Conservation (phyloP, 2,113 vertebrate genomes). For the Setophaga kirtlandii region DNA sequence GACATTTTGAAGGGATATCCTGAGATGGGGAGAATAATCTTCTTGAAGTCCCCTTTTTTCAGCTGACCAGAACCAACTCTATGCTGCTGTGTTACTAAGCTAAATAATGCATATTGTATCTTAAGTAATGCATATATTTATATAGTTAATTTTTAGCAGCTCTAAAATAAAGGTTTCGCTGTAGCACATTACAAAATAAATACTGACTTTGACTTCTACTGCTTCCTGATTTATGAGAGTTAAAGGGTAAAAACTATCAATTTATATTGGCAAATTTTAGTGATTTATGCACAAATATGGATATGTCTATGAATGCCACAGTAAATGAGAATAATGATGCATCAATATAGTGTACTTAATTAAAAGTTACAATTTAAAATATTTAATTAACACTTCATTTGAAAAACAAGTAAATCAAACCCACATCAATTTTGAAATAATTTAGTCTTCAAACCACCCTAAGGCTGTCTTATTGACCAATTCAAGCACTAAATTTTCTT, state of each 20-base stretch:
- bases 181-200: not conserved
- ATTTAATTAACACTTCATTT: slow-evolving; percentile 9
- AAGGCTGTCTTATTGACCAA: not conserved
- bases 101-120: not conserved
- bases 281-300: not conserved
- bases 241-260: not conserved
- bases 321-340: not conserved
- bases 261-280: not conserved
- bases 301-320: not conserved
- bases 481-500: not conserved
- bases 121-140: not conserved
- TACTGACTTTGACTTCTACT: not conserved
- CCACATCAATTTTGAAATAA: not conserved
- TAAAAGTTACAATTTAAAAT: not conserved
- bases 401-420: not conserved
- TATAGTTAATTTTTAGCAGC: not conserved
- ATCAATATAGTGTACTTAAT: not conserved
- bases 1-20: not conserved
- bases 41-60: not conserved
- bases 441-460: not conserved
- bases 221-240: not conserved
- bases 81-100: not conserved
- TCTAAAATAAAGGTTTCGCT: not conserved
- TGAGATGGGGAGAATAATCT: not conserved
- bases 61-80: not conserved